These are phyloP conservation scores for Todus mexicanus DNA, from an alignment of 2,797 vertebrate species.

Conservation along the genomic window DNA sequence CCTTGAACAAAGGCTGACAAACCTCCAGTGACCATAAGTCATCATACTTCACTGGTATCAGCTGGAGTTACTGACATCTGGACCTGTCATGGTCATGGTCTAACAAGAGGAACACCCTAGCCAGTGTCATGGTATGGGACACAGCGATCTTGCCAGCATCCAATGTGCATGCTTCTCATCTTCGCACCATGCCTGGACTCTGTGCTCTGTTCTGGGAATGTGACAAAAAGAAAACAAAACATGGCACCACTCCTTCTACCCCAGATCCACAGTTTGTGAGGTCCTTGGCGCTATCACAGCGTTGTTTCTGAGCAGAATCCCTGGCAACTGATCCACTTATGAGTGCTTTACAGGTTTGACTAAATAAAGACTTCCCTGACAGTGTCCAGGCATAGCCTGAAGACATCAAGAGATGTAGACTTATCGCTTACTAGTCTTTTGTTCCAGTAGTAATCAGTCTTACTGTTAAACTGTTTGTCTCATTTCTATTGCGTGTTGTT, in stretches of 20 bases:
- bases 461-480: neutral
- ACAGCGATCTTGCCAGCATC: neutral
- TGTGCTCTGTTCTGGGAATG: neutral
- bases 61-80: conserved; percentile 5
- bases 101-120: neutral
- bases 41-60: neutral
- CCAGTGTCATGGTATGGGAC: neutral
- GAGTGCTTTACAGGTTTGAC: neutral
- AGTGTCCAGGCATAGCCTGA: neutral
- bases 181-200: neutral
- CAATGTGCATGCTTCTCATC: neutral
- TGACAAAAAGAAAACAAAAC: conserved; percentile 1
- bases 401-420: neutral
- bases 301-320: neutral
- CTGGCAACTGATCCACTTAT: neutral
- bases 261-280: neutral
- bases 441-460: neutral
- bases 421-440: neutral
- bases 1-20: neutral
- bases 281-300: neutral
- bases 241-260: neutral
- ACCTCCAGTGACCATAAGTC: neutral
- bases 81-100: neutral
- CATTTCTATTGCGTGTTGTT: neutral
- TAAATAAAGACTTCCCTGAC: neutral